Evolutionary conservation across 2,888 invertebrate genomes (phyloP), one percentile per base, ranked within the genome.

Genomic region (Troides helena): DNA sequence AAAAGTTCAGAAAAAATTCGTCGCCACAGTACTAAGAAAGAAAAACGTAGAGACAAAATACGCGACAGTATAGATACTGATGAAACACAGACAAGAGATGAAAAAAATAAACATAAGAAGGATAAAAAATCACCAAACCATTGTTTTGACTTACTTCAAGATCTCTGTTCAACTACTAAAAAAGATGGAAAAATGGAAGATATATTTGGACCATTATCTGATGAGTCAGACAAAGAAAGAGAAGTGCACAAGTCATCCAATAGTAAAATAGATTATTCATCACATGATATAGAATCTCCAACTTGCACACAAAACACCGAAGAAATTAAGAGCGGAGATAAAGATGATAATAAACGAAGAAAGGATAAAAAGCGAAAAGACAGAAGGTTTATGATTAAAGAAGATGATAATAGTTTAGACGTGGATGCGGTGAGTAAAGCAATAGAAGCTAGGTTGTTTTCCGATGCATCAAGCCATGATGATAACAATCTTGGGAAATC

Each of bases 171-270:
- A 30, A 88, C 80, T 74, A 79, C 85, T 0, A 95, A 95, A 77
- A 95, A 96, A 72, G 96, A 96, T 75, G 96, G 95, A 39, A 96
- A 97, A 86, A 96, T 97, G 96, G 97, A 97, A 84, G 97, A 97
- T 76, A 97, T 97, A 72, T 97, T 97, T 86, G 97, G 97, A 0
- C 96, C 97, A 17, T 91, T 97, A 72, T 97, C 97, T 1, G 97
- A 96, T 79, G 96, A 97, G 58, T 93, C 93, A 2, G 93, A 93
- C 72, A 86, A 81, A 80, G 89, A 89, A 64, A 76, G 80, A 46
- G 80, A 73, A 69, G 76, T 65, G 21, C 74, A 62, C 56, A 78
- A 75, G 73, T 72, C 77, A 70, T 72, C 74, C 73, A 79, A 75
- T 74, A 80, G 77, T 73, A 86, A 85, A 76, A 74, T 79, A 68